Evolutionary conservation across 2,797 vertebrate genomes (phyloP).

Genomic region (Gobionotothen gibberifrons): DNA sequence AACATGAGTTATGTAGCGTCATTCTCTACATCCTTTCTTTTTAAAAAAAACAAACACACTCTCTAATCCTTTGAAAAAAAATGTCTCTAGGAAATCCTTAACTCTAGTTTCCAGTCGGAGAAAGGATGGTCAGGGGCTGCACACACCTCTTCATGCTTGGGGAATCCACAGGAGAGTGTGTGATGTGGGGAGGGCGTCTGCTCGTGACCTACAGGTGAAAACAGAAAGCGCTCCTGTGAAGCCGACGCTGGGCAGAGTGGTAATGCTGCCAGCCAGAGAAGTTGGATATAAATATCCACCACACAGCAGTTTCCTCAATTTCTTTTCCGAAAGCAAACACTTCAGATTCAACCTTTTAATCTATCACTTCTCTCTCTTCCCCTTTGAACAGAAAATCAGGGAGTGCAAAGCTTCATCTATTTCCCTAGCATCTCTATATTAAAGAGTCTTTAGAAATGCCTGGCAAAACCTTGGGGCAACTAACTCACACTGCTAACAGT

Average conservation of each 20-base stretch:
- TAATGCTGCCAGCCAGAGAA: slow-evolving; percentile 28
- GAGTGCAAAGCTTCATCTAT: slow-evolving; percentile 39
- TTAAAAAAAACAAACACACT: slow-evolving; percentile 64
- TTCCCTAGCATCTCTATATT: slow-evolving; percentile 10
- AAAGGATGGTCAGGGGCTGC: slow-evolving; percentile 55
- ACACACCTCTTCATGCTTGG: slow-evolving; percentile 61
- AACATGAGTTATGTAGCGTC: slow-evolving; percentile 55
- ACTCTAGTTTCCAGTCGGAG: slow-evolving; percentile 59
- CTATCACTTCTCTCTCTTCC: slow-evolving; percentile 66
- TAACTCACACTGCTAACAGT: slow-evolving; percentile 14
- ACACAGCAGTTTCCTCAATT: slow-evolving; percentile 67
- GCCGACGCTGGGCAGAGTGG: slow-evolving; percentile 35
- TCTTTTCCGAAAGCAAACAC: slow-evolving; percentile 78
- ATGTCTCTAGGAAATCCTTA: slow-evolving; percentile 53
- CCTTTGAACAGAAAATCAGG: slow-evolving; percentile 48
- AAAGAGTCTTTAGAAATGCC: slow-evolving; percentile 10
- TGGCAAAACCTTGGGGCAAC: slow-evolving; percentile 16
- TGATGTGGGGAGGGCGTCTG: slow-evolving; percentile 66
- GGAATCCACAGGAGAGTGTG: slow-evolving; percentile 50
- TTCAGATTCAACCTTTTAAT: slow-evolving; percentile 76
- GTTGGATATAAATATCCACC: slow-evolving; percentile 69
- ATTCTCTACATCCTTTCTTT: slow-evolving; percentile 65
- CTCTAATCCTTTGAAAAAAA: slow-evolving; percentile 54
- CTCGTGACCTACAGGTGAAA: slow-evolving; percentile 68
- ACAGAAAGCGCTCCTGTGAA: slow-evolving; percentile 59